Evolutionary conservation across 2,888 invertebrate species (phyloP).

Genomic region (Drosophila maculinotata): DNA sequence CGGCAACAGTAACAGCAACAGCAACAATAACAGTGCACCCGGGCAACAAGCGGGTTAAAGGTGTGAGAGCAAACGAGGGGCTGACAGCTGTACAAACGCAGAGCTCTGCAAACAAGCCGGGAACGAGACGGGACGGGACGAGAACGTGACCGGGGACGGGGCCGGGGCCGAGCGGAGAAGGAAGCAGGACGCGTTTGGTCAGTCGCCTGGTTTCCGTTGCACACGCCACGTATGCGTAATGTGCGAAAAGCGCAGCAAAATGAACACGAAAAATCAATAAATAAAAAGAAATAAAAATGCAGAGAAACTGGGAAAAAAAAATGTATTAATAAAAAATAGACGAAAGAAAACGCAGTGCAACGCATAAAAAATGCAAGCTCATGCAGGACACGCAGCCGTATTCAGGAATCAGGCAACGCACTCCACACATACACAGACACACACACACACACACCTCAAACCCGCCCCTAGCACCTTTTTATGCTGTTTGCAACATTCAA

Average conservation of each 20-base stretch:
- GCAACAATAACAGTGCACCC: background rate
- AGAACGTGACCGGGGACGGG: background rate
- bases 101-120: conserved; percentile 74
- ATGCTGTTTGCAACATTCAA: conserved; percentile 49
- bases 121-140: conserved; percentile 1
- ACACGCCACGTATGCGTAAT: conserved; percentile 71
- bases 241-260: conserved; percentile 57
- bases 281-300: background rate
- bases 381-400: conserved; percentile 31
- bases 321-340: conserved; percentile 32
- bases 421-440: background rate
- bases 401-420: conserved; percentile 7
- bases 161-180: conserved; percentile 14
- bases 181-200: conserved; percentile 79
- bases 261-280: conserved; percentile 67
- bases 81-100: conserved; percentile 75
- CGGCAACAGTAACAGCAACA: conserved; percentile 8
- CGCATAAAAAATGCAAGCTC: conserved; percentile 53
- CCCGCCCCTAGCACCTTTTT: conserved; percentile 13
- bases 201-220: conserved; percentile 82
- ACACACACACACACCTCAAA: background rate
- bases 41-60: conserved; percentile 6
- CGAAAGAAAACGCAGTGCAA: conserved; percentile 48
- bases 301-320: conserved; percentile 11
- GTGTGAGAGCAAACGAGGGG: conserved; percentile 55